Percentiles rank a stretch among this genome's conserved stretches.
Evolutionary conservation across 53 echinoderm and acorn worm species (phyloP).

Genomic region (Paracentrotus lividus): DNA sequence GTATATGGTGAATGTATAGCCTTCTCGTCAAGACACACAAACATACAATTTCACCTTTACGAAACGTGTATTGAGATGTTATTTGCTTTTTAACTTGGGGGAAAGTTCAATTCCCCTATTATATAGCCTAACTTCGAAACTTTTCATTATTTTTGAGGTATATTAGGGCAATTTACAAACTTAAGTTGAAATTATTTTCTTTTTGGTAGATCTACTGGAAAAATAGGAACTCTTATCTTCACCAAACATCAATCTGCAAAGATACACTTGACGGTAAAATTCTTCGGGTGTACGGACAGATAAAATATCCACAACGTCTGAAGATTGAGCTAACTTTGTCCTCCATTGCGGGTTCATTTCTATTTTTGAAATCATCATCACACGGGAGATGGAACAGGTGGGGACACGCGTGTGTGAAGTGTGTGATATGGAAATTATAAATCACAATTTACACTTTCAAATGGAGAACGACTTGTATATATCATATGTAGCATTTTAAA

Average conservation of each 20-base stretch:
- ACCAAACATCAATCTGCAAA: background rate
- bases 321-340: background rate
- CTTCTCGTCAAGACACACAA: too few species aligned
- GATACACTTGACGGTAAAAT: background rate
- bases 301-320: background rate
- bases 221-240: background rate
- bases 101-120: background rate
- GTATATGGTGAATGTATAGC: too few species aligned
- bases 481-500: too few species aligned
- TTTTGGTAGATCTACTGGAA: background rate
- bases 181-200: background rate
- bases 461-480: too few species aligned
- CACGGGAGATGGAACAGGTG: background rate
- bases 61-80: background rate
- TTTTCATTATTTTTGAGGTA: too few species aligned
- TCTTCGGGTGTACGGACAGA: background rate
- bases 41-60: too few species aligned
- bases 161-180: too few species aligned
- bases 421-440: constrained; percentile 2
- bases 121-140: background rate
- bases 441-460: background rate
- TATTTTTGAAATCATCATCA: background rate
- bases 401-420: background rate
- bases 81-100: background rate
- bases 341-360: background rate